A percentile compares a stretch with the other conserved stretches of the same genome.
phyloP scores from a whole-genome alignment of 1,140 invertebrate species.

The Formica exsecta region DNA sequence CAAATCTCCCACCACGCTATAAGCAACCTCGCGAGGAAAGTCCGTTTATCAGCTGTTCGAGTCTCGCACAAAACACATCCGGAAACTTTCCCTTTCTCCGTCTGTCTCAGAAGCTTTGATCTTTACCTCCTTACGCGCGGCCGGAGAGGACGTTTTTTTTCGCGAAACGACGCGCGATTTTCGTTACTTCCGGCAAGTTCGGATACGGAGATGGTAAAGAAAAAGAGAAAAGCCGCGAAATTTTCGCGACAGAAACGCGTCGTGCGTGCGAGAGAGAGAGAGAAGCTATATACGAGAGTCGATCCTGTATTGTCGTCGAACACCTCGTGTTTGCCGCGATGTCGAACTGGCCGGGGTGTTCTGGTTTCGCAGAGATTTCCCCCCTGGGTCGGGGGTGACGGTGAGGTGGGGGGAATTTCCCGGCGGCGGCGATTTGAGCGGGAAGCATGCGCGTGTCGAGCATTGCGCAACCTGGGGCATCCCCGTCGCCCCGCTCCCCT shows the following conservation, averaged over 20 bases:
- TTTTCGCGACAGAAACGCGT: not conserved
- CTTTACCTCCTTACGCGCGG: slow-evolving; percentile 1
- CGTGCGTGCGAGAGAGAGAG: not conserved
- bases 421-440: slow-evolving; percentile 69
- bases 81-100: slow-evolving; percentile 9
- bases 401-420: slow-evolving; percentile 36
- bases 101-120: not conserved
- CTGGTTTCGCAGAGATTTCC: slow-evolving; percentile 83
- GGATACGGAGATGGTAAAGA: not conserved
- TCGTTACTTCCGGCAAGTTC: not conserved
- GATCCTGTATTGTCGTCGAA: slow-evolving; percentile 49
- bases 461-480: slow-evolving; percentile 50
- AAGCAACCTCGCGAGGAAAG: not conserved
- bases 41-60: slow-evolving; percentile 7
- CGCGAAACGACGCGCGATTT: not conserved
- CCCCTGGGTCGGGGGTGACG: slow-evolving; percentile 52
- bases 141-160: not conserved
- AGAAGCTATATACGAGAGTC: not conserved
- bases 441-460: slow-evolving; percentile 68
- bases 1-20: slow-evolving; percentile 27
- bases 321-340: slow-evolving; percentile 83
- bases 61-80: slow-evolving; percentile 43
- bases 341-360: slow-evolving; percentile 84
- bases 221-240: not conserved
- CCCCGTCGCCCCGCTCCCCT: slow-evolving; percentile 27